These are phyloP conservation scores for Axis porcinus DNA, from an alignment of 2,113 vertebrate species.

Conservation along the genomic window DNA sequence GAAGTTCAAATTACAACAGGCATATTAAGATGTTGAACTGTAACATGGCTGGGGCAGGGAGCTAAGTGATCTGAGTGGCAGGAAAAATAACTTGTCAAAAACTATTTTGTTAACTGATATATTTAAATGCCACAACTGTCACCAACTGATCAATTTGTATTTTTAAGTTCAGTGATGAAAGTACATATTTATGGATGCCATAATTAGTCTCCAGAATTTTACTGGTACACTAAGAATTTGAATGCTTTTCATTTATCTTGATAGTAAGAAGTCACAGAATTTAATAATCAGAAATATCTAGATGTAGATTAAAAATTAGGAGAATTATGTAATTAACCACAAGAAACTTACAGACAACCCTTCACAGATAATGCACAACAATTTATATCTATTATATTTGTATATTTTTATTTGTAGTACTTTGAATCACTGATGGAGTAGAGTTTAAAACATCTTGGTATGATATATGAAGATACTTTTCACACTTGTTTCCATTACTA, in stretches of 20 bases:
- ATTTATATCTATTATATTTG: neutral
- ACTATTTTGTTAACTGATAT: neutral
- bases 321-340: neutral
- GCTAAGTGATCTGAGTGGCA: neutral
- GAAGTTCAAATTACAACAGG: neutral
- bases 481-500: neutral
- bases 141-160: neutral
- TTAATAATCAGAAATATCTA: neutral
- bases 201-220: neutral
- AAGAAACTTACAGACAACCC: neutral
- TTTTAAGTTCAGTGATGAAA: conserved; percentile 30
- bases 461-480: neutral
- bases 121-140: neutral
- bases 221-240: neutral
- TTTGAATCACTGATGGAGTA: neutral
- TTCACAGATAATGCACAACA: neutral
- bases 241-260: conserved; percentile 2
- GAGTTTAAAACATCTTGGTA: neutral
- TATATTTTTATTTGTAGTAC: neutral
- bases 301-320: neutral
- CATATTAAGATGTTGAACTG: neutral
- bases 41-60: neutral
- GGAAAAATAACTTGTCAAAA: neutral
- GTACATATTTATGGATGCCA: neutral
- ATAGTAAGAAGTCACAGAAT: neutral